Base-by-base conservation (phyloP, 2,888 invertebrate genomes). In the Pyrochroa serraticornis region DNA sequence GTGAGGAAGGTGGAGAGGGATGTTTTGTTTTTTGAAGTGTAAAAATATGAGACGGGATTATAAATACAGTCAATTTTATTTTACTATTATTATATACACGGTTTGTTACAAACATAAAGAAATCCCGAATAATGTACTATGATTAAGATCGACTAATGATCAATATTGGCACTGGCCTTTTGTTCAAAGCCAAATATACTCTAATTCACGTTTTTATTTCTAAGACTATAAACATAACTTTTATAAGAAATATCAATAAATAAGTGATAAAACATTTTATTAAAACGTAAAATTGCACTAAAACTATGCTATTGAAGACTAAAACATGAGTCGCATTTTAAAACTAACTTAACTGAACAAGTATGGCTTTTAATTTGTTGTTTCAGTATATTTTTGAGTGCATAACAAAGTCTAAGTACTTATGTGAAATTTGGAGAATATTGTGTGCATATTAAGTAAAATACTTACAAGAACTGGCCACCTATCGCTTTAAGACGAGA, bases 31-130 rank as follows among this genome's bases (percentile, higher is more conserved):
- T 6, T 2, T 12, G 12, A 22, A 12, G 31, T 43, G 38, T 32
- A 10, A 47, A 44, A 62, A 52, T 53, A 47, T 50, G 47, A 59
- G 33, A 52, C 14, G 39, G 7, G 36, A n/a, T 43, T 69, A 72
- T 72, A 74, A 77, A 76, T 76, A 75, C 75, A 76, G 71, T 74
- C 55, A 70, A 74, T 71, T 75, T 75, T 74, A 73, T 65, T 73
- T 66, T 67, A 66, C 66, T 68, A 70, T 69, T 68, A 65, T 58
- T 75, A 77, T 76, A 66, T 77, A 77, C 75, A 76, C 66, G 64
- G 62, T 71, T 71, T 68, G 63, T 73, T 75, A 73, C 72, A 73
- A 71, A 73, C 69, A 69, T 70, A 69, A 71, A 66, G 66, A 62
- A 66, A 70, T 66, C 66, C 68, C 64, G 60, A 63, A 54, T 58